Evolutionary conservation across 2,888 invertebrate species (phyloP), one percentile per base, ranked within the genome.

Genomic region (Drosophila cracens): DNA sequence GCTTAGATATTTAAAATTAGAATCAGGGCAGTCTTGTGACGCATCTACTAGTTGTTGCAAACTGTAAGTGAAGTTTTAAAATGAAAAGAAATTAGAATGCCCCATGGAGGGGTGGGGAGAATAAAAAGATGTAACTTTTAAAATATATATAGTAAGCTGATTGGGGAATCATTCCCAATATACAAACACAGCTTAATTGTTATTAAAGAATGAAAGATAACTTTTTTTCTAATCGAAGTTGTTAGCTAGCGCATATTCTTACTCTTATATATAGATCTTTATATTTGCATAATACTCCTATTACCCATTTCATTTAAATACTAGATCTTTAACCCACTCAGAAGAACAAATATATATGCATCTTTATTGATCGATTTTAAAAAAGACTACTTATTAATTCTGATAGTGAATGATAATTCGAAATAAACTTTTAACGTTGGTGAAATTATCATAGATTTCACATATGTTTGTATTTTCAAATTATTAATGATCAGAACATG

Each of bases 331-430:
- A 91, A 91, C 86, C 90, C 90, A 91, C 90, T 91, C 91, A 87
- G 84, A 91, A 91, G 83, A 91, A 91, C 89, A 91, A 90, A 91
- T 86, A 82, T 83, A 83, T 83, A 82, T 91, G 78, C 52, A 90
- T 87, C 62, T 83, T 82, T 91, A 87, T 90, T 90, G 74, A 84
- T 84, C 67, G 63, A 83, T 82, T 89, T 46, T 76, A 69, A 67
- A 74, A 81, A 84, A 81, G 87, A 82, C 83, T 81, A 78, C 82
- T 83, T 90, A 76, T 69, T 86, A 87, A 82, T 73, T 83, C 60
- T 57, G 80, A 75, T 78, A 74, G 80, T 75, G 76, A 82, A 75
- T 78, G 73, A 76, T 72, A 74, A 74, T 73, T 75, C 38, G 66
- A 70, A 81, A 75, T 79, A 16, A 31, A 29, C 29, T 40, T 74